Evolutionary conservation across 2,888 invertebrate genomes (phyloP).

Genomic region (Orthonevra nobilis): DNA sequence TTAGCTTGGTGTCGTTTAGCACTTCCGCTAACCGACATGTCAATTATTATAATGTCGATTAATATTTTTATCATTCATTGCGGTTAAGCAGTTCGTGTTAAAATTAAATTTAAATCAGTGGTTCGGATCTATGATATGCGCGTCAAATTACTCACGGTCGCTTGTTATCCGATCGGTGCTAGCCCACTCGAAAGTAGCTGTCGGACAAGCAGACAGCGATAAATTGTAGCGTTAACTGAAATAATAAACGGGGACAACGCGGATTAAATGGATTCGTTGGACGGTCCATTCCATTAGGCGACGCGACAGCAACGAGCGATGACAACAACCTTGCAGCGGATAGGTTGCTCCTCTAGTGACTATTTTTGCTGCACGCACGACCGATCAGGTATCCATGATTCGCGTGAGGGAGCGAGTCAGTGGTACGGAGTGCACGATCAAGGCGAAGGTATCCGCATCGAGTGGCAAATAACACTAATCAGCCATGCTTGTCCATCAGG

Average conservation of each 20-base stretch:
- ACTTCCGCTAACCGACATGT: constrained; percentile 60
- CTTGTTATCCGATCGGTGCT: constrained; percentile 38
- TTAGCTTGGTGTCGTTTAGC: constrained; percentile 48
- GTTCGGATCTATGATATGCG: constrained; percentile 48
- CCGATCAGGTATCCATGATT: neutral
- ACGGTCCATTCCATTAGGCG: constrained; percentile 41
- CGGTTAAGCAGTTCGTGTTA: constrained; percentile 63
- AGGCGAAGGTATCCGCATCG: constrained; percentile 5
- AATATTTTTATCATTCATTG: constrained; percentile 48
- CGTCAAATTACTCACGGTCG: constrained; percentile 54
- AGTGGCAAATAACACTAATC: constrained; percentile 34
- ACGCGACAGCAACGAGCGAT: constrained; percentile 18
- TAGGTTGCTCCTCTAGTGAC: no score
- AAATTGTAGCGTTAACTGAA: constrained; percentile 62
- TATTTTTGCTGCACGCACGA: constrained; percentile 10
- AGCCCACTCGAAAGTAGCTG: constrained; percentile 50
- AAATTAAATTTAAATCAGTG: constrained; percentile 59
- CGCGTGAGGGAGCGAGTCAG: constrained; percentile 31
- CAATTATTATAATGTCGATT: constrained; percentile 53
- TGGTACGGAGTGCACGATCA: constrained; percentile 7
- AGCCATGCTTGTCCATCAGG: constrained; percentile 39
- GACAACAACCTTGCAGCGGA: no score
- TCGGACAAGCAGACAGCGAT: constrained; percentile 40
- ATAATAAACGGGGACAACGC: constrained; percentile 48
- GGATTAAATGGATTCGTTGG: constrained; percentile 27